Evolutionary conservation across 2,113 vertebrate species (phyloP).

Genomic region (Oxyura jamaicensis): DNA sequence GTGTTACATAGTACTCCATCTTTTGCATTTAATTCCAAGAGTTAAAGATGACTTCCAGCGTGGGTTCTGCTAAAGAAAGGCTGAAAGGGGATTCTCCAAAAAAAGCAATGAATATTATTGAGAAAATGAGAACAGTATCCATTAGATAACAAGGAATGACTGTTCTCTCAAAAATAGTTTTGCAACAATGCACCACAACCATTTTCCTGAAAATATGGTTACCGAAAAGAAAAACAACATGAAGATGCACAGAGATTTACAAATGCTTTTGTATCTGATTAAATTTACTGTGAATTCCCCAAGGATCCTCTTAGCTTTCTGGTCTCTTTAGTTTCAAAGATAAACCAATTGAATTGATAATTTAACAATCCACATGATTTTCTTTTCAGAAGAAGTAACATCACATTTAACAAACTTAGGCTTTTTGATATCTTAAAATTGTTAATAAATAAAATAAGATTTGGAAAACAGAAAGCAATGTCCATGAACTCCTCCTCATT

Average conservation of each 20-base stretch:
- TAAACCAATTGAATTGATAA: slow-evolving; percentile 32
- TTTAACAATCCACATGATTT: slow-evolving; percentile 10
- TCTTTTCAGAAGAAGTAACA: not conserved
- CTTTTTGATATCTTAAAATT: not conserved
- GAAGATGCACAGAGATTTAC: not conserved
- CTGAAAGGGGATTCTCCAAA: not conserved
- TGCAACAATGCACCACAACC: not conserved
- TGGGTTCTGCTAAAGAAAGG: not conserved
- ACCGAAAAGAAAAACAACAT: not conserved
- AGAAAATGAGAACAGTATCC: not conserved
- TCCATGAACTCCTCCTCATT: slow-evolving; percentile 15
- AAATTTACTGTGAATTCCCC: not conserved
- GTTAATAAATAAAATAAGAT: slow-evolving; percentile 33
- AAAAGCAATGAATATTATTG: not conserved
- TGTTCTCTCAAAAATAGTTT: not conserved
- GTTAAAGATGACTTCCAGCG: not conserved
- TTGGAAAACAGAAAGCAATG: not conserved
- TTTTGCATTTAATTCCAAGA: not conserved
- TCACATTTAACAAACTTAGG: not conserved
- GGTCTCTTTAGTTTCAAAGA: slow-evolving; percentile 19
- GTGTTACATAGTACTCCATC: not conserved
- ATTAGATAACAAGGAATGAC: not conserved
- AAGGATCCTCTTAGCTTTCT: slow-evolving; percentile 12
- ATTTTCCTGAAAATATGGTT: slow-evolving; percentile 10
- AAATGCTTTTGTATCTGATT: slow-evolving; percentile 23